Base-by-base conservation (phyloP, 2,797 vertebrate species). In the Helicolenus hilgendorfi region DNA sequence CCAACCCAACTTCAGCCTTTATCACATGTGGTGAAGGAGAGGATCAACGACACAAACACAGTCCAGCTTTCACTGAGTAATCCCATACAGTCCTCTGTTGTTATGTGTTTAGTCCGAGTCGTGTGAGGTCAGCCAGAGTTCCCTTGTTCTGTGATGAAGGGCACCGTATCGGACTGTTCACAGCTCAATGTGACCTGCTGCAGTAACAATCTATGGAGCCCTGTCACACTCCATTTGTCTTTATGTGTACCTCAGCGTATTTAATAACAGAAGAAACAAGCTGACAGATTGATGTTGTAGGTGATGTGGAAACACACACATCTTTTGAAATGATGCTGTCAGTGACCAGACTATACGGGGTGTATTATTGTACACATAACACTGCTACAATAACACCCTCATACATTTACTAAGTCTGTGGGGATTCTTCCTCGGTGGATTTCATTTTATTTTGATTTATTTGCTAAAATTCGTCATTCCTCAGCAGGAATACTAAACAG, bases 191-290 rank as follows among this genome's bases (percentile, higher is more conserved):
- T 90, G 84, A 91, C 89, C 81, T 35, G 70, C 83, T 60, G 68
- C 67, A 55, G 84, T 89, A 88, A 92, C 91, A 58, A 87, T 91
- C 86, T 92, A 93, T 88, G 56, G 79, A 87, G 72, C 64, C 10
- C 63, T 15, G 81, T 83, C 79, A 76, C 86, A 82, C 77, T 86
- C 87, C 72, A 86, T 91, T 90, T 84, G 80, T 87, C 76, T 86
- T 53, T 49, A 58, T 59, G 82, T 84, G 77, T 29, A 49, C 41
- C 56, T 68, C 59, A 11, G 59, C 6, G 0, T 31, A 29, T 85
- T 90, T 83, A 79, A 85, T 89, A 72, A 72, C 35, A 26, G 5
- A 1, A 38, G 20, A 79, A 85, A 13, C 83, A 89, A 41, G 71
- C 5, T 63, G 74, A 77, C 83, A 84, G 87, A 71, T 83, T 89